Percentiles rank a stretch among this genome's conserved stretches.
These are phyloP conservation scores for Tetragnatha montana DNA, from an alignment of 2,888 invertebrate species.

Conservation along the genomic window DNA sequence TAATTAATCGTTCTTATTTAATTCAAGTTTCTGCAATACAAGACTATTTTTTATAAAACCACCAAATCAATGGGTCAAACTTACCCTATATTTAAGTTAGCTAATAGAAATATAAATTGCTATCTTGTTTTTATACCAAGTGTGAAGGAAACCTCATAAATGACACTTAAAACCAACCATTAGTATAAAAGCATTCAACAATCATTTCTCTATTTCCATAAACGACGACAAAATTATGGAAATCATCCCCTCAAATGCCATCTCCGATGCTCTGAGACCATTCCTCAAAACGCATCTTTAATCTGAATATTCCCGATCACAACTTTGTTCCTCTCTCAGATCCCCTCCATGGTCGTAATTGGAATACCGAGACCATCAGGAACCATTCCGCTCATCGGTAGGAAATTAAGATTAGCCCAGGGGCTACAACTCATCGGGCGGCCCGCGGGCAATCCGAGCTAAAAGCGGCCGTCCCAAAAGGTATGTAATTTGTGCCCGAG, in stretches of 20 bases:
- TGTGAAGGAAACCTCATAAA: too few species aligned
- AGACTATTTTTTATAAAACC: too few species aligned
- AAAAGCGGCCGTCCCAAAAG: not conserved
- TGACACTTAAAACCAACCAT: not conserved
- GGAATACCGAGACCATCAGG: conserved; percentile 2
- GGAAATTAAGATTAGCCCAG: conserved; percentile 10
- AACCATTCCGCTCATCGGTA: not conserved
- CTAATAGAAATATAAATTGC: too few species aligned
- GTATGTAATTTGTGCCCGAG: not conserved
- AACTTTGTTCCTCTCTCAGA: not conserved
- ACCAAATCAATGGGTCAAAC: too few species aligned
- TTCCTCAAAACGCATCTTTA: not conserved
- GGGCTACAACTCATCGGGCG: not conserved
- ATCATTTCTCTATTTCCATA: not conserved
- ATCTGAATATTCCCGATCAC: not conserved
- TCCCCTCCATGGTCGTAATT: conserved; percentile 1
- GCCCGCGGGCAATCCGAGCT: not conserved
- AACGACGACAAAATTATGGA: not conserved
- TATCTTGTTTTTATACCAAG: too few species aligned
- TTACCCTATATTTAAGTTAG: too few species aligned
- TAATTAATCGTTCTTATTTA: too few species aligned
- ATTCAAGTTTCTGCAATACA: too few species aligned
- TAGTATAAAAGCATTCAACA: not conserved
- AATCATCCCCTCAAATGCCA: not conserved
- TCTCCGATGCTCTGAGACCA: not conserved